phyloP scores from a whole-genome alignment of 2,113 vertebrate genomes.

The Ailuropoda melanoleuca region DNA sequence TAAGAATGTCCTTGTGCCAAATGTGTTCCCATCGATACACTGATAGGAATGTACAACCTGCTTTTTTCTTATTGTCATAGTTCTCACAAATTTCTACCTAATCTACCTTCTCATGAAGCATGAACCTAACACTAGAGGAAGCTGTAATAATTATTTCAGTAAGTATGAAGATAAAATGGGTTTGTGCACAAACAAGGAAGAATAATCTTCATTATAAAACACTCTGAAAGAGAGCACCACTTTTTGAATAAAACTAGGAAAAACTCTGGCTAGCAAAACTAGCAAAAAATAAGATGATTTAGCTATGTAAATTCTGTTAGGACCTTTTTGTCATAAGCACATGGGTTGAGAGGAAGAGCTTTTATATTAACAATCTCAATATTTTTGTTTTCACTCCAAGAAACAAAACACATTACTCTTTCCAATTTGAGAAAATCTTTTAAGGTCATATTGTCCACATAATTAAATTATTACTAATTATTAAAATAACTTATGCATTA shows the following conservation, averaged over 20 bases:
- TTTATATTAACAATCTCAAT: neutral
- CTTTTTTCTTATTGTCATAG: neutral
- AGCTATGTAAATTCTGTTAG: neutral
- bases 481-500: neutral
- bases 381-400: neutral
- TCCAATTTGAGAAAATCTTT: neutral
- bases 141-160: conserved; percentile 22
- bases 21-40: neutral
- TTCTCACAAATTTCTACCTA: neutral
- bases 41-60: neutral
- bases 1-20: neutral
- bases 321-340: neutral
- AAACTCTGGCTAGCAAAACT: neutral
- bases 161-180: neutral
- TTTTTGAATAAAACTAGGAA: neutral
- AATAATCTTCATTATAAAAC: neutral
- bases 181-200: neutral
- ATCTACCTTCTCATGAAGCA: neutral
- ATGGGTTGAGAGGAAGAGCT: neutral
- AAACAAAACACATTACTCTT: neutral
- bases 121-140: neutral
- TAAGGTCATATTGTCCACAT: neutral
- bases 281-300: neutral
- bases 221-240: neutral
- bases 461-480: conserved; percentile 20